Conservation (phyloP, 2,797 vertebrate genomes). For the Tiaroga cobitis region DNA sequence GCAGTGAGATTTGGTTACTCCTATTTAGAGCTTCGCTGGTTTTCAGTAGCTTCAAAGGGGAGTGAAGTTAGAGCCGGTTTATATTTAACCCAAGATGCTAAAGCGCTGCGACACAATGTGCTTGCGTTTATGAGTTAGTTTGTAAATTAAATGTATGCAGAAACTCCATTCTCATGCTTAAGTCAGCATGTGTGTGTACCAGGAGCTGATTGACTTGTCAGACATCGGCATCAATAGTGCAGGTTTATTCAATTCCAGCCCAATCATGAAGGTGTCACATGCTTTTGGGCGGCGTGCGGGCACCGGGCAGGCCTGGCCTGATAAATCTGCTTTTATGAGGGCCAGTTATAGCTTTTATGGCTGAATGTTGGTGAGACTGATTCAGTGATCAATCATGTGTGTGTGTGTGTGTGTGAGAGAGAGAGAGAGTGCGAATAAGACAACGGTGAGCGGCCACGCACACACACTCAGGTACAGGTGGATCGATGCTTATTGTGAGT, state of each 20-base stretch:
- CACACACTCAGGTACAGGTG: slow-evolving; percentile 51
- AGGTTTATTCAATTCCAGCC: slow-evolving; percentile 82
- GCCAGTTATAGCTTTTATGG: slow-evolving; percentile 83
- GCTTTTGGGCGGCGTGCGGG: slow-evolving; percentile 78
- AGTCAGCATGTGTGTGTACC: slow-evolving; percentile 9
- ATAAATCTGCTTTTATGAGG: slow-evolving; percentile 87
- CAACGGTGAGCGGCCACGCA: slow-evolving; percentile 20
- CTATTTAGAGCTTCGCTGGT: slow-evolving; percentile 78
- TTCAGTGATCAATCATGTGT: slow-evolving; percentile 83
- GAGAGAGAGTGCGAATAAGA: neutral
- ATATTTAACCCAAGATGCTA: slow-evolving; percentile 73
- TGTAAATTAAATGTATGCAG: slow-evolving; percentile 43
- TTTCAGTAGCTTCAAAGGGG: slow-evolving; percentile 79
- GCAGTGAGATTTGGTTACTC: slow-evolving; percentile 68
- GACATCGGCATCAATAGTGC: slow-evolving; percentile 73
- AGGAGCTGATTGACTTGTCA: slow-evolving; percentile 76
- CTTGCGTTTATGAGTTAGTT: slow-evolving; percentile 45
- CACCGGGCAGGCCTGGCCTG: slow-evolving; percentile 61
- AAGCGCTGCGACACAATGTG: slow-evolving; percentile 50
- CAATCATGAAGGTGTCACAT: slow-evolving; percentile 81
- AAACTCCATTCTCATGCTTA: slow-evolving; percentile 4
- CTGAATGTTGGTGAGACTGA: slow-evolving; percentile 79
- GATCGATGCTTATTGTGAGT: slow-evolving; percentile 69
- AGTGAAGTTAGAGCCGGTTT: slow-evolving; percentile 74
- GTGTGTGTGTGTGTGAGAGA: slow-evolving; percentile 67